Percentiles rank a stretch among this genome's conserved stretches.
These are phyloP conservation scores for Synanthedon tipuliformis DNA, from an alignment of 2,888 invertebrate species.

Conservation along the genomic window DNA sequence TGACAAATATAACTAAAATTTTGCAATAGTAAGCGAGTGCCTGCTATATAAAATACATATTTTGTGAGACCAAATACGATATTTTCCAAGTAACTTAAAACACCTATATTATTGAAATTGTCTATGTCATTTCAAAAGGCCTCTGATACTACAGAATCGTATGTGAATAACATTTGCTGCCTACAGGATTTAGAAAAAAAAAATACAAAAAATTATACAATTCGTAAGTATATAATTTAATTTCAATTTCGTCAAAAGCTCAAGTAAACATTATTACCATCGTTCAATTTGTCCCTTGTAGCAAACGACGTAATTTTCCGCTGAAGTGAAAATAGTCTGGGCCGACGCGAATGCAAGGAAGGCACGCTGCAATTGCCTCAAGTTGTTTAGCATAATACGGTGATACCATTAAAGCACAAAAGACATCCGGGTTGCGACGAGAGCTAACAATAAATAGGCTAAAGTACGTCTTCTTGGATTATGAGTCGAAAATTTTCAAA, in stretches of 20 bases:
- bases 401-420: slow-evolving; percentile 52
- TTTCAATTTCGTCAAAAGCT: neutral
- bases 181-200: too few species aligned
- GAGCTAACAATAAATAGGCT: slow-evolving; percentile 12
- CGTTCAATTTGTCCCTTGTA: slow-evolving; percentile 31
- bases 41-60: too few species aligned
- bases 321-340: slow-evolving; percentile 40
- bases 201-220: too few species aligned
- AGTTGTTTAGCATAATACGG: slow-evolving; percentile 61
- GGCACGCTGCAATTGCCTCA: slow-evolving; percentile 43
- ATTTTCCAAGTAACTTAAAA: too few species aligned
- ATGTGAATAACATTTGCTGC: too few species aligned
- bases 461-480: slow-evolving; percentile 9
- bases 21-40: too few species aligned
- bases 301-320: slow-evolving; percentile 38
- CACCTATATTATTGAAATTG: too few species aligned
- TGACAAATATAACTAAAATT: too few species aligned
- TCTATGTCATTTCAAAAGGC: too few species aligned
- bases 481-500: slow-evolving; percentile 3
- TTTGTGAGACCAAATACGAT: too few species aligned
- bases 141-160: too few species aligned
- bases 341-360: slow-evolving; percentile 31
- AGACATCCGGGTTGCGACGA: slow-evolving; percentile 28
- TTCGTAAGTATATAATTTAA: too few species aligned
- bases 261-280: slow-evolving; percentile 5